Evolutionary conservation across 1,140 invertebrate species (phyloP).

Genomic region (Brachionus manjavacas): DNA sequence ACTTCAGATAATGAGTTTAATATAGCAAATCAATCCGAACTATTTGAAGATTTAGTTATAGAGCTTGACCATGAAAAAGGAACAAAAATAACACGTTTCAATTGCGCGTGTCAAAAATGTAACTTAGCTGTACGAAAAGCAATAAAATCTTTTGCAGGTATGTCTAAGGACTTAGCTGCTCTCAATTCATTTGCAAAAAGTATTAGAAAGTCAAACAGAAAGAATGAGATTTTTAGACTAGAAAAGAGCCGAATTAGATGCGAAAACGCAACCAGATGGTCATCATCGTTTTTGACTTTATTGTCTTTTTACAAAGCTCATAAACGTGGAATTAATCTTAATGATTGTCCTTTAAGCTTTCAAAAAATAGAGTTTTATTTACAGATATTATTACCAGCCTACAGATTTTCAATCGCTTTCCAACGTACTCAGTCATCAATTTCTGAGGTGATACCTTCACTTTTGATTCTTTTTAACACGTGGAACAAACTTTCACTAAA

Average conservation of each 20-base stretch:
- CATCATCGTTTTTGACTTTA: background rate
- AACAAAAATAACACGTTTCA: background rate
- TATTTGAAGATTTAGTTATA: background rate
- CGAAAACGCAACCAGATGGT: background rate
- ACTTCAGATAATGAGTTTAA: background rate
- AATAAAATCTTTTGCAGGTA: background rate
- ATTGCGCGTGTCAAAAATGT: background rate
- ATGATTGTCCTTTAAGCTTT: background rate
- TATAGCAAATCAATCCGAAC: background rate
- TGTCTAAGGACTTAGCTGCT: background rate
- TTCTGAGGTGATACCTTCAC: background rate
- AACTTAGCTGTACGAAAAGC: background rate
- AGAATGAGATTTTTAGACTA: background rate
- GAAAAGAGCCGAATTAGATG: background rate
- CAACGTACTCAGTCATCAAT: background rate
- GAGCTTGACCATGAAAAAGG: background rate
- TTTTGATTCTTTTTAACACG: background rate
- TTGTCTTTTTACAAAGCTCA: background rate
- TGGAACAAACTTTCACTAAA: background rate
- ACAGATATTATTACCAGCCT: background rate
- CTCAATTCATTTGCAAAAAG: background rate
- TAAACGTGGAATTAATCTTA: background rate
- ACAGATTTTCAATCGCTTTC: background rate
- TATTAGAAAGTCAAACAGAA: background rate
- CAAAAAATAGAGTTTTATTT: conserved; percentile 10